Evolutionary conservation across 1,140 invertebrate species (phyloP), one percentile per base, ranked within the genome.

Genomic region (Trichomalopsis sarcophagae): DNA sequence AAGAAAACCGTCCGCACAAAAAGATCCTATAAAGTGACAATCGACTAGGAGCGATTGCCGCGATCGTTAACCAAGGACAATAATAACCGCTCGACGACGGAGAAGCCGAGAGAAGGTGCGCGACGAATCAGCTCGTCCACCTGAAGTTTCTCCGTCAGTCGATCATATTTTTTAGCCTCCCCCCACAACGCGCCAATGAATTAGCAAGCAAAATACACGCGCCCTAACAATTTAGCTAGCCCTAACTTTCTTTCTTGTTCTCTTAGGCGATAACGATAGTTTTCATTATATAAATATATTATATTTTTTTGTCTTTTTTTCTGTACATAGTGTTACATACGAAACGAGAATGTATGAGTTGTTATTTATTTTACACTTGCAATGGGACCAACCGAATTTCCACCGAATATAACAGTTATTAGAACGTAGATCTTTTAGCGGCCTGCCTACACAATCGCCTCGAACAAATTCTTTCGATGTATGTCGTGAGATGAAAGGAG

Each of bases 311-410:
- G 78, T n/a, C 50, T 88, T 88, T 78, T 81, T 84, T 73, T 82
- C 36, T 93, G 92, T 93, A 93, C 88, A 93, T 93, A 93, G 91
- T 89, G 89, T 91, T 90, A 89, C 88, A 89, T 91, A 90, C 87
- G 85, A 88, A 88, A 82, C 85, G 87, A 87, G 89, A 82, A 88
- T 81, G 75, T 87, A 84, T 82, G 87, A 88, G 86, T 87, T 88
- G 87, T 90, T 91, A 92, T 92, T 92, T 91, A 92, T 92, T 91
- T 90, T 89, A 87, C 86, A 86, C 75, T 87, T 85, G 87, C 88
- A 91, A 90, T 89, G 90, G 89, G 91, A 93, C 91, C 93, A 93
- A 92, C 89, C 90, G 90, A 93, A 87, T 92, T 93, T 93, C 92
- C 93, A 93, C 92, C 93, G 92, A 93, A 82, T 92, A 36, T 36